Evolutionary conservation across 2,888 invertebrate species (phyloP), one percentile per base, ranked within the genome.

Genomic region (Ommatoiulus sabulosus): DNA sequence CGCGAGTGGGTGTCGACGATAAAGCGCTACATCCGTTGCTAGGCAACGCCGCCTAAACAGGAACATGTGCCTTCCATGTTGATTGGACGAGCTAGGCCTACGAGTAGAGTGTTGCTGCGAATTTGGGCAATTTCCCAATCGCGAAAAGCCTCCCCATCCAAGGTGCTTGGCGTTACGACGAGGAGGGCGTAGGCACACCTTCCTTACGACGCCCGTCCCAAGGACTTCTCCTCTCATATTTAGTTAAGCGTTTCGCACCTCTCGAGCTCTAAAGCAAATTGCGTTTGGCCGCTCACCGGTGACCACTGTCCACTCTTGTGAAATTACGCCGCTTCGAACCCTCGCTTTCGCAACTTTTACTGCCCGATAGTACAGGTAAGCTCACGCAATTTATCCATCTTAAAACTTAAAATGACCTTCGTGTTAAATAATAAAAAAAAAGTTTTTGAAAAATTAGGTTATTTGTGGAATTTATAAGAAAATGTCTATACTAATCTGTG

Each of bases 21-120:
- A 8, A 4, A 63, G 63, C 20, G 63, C 20, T 63, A 5, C 6
- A 72, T 24, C 12, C 12, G 80, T 80, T 80, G 80, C 80, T 80
- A 80, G 80, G 80, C 80, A 80, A 80, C 80, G 80, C 35, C 80
- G 24, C 80, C 80, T 80, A 80, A 80, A 80, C 80, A 80, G 80
- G 80, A 80, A 80, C 80, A 80, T 80, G 80, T 80, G 80, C 35
- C 15, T 7, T 80, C 24, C 80, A 80, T 35, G 80, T 35, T 80
- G 35, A 80, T 35, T 80, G 80, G 35, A 80, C 35, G 72, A 6
- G 35, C 12, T 80, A 80, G 80, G 24, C 80, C 24, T 80, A 80
- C 80, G 35, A 35, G 8, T 24, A 1, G 24, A 1, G 24, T n/a
- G 6, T n/a, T n/a, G 3, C n/a, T 72, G 20, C 24, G 35, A 35